A percentile compares a stretch with the other conserved stretches of the same genome.
These are phyloP conservation scores for Cyaniris semiargus DNA, from an alignment of 2,888 invertebrate species.

Conservation along the genomic window DNA sequence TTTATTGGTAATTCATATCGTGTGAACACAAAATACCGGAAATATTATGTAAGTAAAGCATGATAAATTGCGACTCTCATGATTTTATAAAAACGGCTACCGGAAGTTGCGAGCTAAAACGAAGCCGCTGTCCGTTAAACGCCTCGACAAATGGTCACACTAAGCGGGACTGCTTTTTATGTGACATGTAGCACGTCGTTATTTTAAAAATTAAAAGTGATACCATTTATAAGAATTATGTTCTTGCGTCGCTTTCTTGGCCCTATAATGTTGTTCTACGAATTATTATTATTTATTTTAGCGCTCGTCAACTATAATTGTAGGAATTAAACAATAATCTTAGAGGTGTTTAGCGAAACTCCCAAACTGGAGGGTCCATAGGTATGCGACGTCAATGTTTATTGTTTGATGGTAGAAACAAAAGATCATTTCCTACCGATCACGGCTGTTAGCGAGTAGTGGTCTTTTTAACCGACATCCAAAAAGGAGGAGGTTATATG, in stretches of 20 bases:
- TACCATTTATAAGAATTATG: slow-evolving; percentile 39
- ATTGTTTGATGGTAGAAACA: neutral
- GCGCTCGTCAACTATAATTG: slow-evolving; percentile 33
- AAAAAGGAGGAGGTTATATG: too few species aligned
- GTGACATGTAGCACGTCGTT: slow-evolving; percentile 36
- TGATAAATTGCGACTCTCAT: neutral
- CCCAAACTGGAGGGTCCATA: neutral
- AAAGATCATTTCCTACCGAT: neutral
- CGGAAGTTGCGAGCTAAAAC: slow-evolving; percentile 9
- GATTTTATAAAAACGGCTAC: neutral
- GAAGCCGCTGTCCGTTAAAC: neutral
- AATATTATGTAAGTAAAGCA: neutral
- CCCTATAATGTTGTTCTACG: slow-evolving; percentile 31
- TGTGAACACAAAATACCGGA: neutral
- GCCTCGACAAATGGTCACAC: slow-evolving; percentile 17
- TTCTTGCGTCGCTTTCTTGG: slow-evolving; percentile 35
- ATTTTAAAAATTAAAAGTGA: slow-evolving; percentile 43
- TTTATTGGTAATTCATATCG: neutral
- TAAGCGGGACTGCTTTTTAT: slow-evolving; percentile 39
- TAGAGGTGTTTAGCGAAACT: neutral
- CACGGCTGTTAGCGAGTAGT: neutral
- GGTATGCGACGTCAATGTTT: slow-evolving; percentile 43
- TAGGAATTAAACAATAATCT: slow-evolving; percentile 22
- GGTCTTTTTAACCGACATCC: too few species aligned
- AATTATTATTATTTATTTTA: slow-evolving; percentile 29